Evolutionary conservation across 2,797 vertebrate species (phyloP), one percentile per base, ranked within the genome.

Genomic region (Loriculus beryllinus): DNA sequence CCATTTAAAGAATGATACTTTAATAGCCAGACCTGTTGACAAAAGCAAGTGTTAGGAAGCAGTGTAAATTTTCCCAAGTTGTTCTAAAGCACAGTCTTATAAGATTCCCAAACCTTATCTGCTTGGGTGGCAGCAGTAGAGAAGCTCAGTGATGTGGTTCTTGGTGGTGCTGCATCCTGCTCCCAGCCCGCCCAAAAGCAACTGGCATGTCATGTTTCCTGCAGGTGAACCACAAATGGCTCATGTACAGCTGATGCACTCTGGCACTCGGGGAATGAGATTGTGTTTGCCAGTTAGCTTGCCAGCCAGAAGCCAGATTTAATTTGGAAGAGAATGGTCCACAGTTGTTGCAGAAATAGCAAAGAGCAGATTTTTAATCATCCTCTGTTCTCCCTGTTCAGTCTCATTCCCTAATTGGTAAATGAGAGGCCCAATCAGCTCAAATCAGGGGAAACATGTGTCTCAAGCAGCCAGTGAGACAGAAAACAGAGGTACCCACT

Each of bases 401-500:
- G 63, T 94, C 72, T 95, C 89, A 88, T 92, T 74, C 85, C 75
- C 70, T 93, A 93, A 95, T 91, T 80, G 84, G 91, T 92, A 93
- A 92, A 94, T 96, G 87, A 95, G 95, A 93, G 70, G 51, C 80
- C 84, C 68, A 95, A 45, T 93, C 94, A 88, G 69, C 83, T 94
- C 77, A 90, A 91, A 95, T 88, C 79, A 89, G 3, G 7, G 91
- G 77, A 48, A 91, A 92, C 94, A 94, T 89, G 57, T 95, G 87
- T 93, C 94, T 89, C 45, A 69, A 77, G 86, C 89, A 92, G 94
- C 79, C 90, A 88, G 78, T 51, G 94, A 92, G 93, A 94, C 92
- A 96, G 82, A 95, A 96, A 95, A 91, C 93, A 90, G 95, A 94
- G 94, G 82, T 88, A 91, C 79, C 85, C 79, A 10, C 85, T 95